Conservation (phyloP, 2,888 invertebrate species). For the Yponomeuta evonymella region DNA sequence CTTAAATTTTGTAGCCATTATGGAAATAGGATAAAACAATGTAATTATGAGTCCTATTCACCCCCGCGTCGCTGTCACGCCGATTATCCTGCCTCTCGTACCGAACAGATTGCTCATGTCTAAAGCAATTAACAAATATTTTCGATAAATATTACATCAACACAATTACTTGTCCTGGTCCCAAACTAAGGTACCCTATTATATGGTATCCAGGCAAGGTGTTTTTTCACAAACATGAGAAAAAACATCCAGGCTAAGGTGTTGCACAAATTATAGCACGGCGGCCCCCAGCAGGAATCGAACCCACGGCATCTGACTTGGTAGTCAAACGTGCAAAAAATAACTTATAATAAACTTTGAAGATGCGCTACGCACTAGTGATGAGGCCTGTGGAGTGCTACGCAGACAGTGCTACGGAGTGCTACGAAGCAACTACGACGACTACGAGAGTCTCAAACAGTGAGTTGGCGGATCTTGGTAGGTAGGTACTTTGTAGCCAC, state of each 20-base stretch:
- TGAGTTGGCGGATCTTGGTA: neutral
- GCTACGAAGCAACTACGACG: neutral
- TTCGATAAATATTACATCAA: too few relatives aligned
- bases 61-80: constrained; percentile 41
- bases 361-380: neutral
- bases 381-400: neutral
- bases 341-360: too few relatives aligned
- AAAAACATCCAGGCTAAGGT: too few relatives aligned
- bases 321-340: too few relatives aligned
- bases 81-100: constrained; percentile 45
- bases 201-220: too few relatives aligned
- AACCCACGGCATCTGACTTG: too few relatives aligned
- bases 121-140: too few relatives aligned
- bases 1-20: neutral
- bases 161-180: too few relatives aligned
- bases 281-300: too few relatives aligned
- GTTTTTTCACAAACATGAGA: too few relatives aligned
- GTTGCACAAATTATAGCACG: too few relatives aligned
- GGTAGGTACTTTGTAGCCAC: neutral
- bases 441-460: neutral
- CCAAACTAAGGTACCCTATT: too few relatives aligned
- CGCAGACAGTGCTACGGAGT: neutral
- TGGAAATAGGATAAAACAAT: neutral
- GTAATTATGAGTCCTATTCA: constrained; percentile 17
- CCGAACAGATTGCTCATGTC: constrained; percentile 28